Percentiles rank a stretch among this genome's conserved stretches.
These are phyloP conservation scores for Zenarchopterus dispar DNA, from an alignment of 2,797 vertebrate species.

Conservation along the genomic window DNA sequence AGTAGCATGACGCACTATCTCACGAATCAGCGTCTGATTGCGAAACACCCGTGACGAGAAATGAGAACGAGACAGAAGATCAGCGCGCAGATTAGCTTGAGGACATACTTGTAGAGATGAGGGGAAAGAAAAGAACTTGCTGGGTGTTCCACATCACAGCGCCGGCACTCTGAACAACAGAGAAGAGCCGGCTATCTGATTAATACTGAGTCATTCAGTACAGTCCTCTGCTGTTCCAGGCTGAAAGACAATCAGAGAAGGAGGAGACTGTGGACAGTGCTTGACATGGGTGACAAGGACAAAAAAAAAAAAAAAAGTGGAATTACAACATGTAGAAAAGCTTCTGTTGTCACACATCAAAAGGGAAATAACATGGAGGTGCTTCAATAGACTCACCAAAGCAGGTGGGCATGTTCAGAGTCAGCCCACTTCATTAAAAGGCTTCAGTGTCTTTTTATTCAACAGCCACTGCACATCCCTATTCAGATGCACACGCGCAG, in stretches of 20 bases:
- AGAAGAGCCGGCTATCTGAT: conserved; percentile 74
- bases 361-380: conserved; percentile 76
- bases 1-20: conserved; percentile 80
- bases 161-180: conserved; percentile 67
- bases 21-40: conserved; percentile 78
- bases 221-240: conserved; percentile 57
- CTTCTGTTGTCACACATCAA: conserved; percentile 80
- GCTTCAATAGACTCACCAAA: conserved; percentile 82
- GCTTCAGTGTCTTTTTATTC: conserved; percentile 78
- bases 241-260: conserved; percentile 73
- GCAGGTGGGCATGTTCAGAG: conserved; percentile 82
- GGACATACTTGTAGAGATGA: conserved; percentile 76
- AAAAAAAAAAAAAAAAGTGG: conserved; percentile 74
- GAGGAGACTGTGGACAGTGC: conserved; percentile 65
- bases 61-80: conserved; percentile 79
- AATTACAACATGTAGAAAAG: conserved; percentile 80
- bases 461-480: conserved; percentile 79
- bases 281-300: conserved; percentile 77
- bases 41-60: conserved; percentile 81
- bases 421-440: conserved; percentile 84
- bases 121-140: conserved; percentile 69
- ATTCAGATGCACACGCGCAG: conserved; percentile 80
- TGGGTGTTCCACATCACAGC: conserved; percentile 83
- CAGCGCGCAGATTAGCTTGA: conserved; percentile 78
- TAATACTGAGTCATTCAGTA: conserved; percentile 72